Conservation (phyloP, 2,888 invertebrate genomes). For the Incurvaria masculella region DNA sequence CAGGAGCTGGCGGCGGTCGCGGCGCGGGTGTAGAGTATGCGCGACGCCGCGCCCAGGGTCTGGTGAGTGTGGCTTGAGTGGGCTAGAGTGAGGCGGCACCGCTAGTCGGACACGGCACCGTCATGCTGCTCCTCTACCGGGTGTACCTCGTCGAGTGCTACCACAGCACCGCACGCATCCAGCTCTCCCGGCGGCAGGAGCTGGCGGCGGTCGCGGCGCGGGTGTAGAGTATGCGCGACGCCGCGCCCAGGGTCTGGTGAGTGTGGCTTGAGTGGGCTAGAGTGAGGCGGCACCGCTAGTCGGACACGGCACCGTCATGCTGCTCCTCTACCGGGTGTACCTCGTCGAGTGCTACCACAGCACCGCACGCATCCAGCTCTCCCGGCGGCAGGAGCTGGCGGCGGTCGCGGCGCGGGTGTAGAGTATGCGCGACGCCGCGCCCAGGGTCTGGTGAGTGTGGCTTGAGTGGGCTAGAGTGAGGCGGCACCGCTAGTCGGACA, state of each 20-base stretch:
- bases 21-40: conserved; percentile 62
- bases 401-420: conserved; percentile 64
- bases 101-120: too few relatives aligned
- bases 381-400: conserved; percentile 60
- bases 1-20: conserved; percentile 66
- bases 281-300: too few relatives aligned
- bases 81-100: too few relatives aligned
- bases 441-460: conserved; percentile 70
- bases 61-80: too few relatives aligned
- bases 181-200: conserved; percentile 61
- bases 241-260: conserved; percentile 74
- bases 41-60: conserved; percentile 69
- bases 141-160: conserved; percentile 83
- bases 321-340: conserved; percentile 76
- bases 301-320: too few relatives aligned
- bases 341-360: conserved; percentile 83
- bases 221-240: conserved; percentile 62
- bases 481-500: too few relatives aligned
- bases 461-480: too few relatives aligned
- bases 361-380: conserved; percentile 67
- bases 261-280: too few relatives aligned
- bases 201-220: conserved; percentile 64
- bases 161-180: conserved; percentile 72
- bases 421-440: conserved; percentile 65
- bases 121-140: conserved; percentile 73